phyloP scores from a whole-genome alignment of 2,888 invertebrate species.

The Parnassius mnemosyne region DNA sequence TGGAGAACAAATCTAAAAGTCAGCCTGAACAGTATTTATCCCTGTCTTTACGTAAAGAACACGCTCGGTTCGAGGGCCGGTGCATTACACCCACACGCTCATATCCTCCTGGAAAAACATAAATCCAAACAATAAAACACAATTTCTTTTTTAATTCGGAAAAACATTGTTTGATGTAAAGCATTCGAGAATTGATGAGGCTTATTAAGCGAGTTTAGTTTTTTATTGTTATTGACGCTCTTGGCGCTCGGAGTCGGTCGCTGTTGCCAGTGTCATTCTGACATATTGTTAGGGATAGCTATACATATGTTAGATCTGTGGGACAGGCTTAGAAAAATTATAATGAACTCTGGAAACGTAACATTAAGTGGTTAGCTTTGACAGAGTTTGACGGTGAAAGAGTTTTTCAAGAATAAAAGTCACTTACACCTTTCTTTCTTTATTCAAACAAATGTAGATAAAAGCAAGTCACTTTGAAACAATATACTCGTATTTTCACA shows the following conservation, averaged over 20 bases:
- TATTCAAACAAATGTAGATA: not conserved
- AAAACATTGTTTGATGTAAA: slow-evolving; percentile 25
- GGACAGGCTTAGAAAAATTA: too few relatives aligned
- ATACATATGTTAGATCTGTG: not conserved
- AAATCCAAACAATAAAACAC: slow-evolving; percentile 33
- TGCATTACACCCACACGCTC: slow-evolving; percentile 35
- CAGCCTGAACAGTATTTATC: slow-evolving; percentile 37
- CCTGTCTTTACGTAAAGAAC: slow-evolving; percentile 34
- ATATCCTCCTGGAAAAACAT: slow-evolving; percentile 39
- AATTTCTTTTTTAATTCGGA: slow-evolving; percentile 21
- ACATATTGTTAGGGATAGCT: slow-evolving; percentile 9
- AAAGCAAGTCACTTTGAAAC: too few relatives aligned
- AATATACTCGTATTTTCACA: too few relatives aligned
- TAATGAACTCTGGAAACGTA: too few relatives aligned
- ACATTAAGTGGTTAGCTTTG: too few relatives aligned
- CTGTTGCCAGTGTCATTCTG: slow-evolving; percentile 1
- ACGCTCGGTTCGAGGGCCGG: slow-evolving; percentile 36
- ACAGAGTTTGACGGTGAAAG: too few relatives aligned
- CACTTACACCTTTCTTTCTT: too few relatives aligned
- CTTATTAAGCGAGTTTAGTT: slow-evolving; percentile 24
- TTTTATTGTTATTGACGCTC: slow-evolving; percentile 8
- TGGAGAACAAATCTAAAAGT: slow-evolving; percentile 37
- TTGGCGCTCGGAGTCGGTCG: not conserved
- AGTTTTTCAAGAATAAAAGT: too few relatives aligned
- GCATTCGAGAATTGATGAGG: slow-evolving; percentile 24